Evolutionary conservation across 2,888 invertebrate genomes (phyloP).

Genomic region (Unio pictorum): DNA sequence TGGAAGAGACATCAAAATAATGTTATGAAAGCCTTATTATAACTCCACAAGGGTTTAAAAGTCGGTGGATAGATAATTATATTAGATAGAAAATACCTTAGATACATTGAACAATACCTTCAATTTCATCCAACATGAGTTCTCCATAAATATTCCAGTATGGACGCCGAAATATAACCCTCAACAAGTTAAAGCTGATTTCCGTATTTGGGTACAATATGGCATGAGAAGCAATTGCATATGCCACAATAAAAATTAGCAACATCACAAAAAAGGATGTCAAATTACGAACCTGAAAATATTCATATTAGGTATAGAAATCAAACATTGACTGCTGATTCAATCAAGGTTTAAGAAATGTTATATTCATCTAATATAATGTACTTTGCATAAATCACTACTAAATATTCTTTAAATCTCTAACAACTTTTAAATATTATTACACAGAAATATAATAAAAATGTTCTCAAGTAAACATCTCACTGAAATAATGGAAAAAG

Average conservation of each 20-base stretch:
- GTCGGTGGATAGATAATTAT: no score
- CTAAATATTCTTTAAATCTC: no score
- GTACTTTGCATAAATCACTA: no score
- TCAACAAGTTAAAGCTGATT: constrained; percentile 49
- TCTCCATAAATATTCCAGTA: constrained; percentile 73
- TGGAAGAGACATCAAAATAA: no score
- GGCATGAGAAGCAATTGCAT: constrained; percentile 68
- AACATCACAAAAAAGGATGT: constrained; percentile 68
- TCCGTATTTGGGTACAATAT: constrained; percentile 68
- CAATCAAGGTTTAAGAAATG: no score
- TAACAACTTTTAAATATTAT: no score
- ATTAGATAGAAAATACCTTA: not conserved
- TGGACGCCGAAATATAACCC: constrained; percentile 66
- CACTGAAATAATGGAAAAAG: no score
- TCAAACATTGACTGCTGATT: not conserved
- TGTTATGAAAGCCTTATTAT: no score
- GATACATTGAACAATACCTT: constrained; percentile 36
- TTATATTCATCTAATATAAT: no score
- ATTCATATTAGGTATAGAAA: not conserved
- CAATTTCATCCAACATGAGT: constrained; percentile 69
- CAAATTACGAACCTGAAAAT: constrained; percentile 65
- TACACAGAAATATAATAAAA: no score
- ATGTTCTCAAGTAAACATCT: no score
- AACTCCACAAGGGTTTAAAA: no score
- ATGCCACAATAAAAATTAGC: constrained; percentile 68